phyloP scores from a whole-genome alignment of 2,888 invertebrate species.

The Eledona agricola region DNA sequence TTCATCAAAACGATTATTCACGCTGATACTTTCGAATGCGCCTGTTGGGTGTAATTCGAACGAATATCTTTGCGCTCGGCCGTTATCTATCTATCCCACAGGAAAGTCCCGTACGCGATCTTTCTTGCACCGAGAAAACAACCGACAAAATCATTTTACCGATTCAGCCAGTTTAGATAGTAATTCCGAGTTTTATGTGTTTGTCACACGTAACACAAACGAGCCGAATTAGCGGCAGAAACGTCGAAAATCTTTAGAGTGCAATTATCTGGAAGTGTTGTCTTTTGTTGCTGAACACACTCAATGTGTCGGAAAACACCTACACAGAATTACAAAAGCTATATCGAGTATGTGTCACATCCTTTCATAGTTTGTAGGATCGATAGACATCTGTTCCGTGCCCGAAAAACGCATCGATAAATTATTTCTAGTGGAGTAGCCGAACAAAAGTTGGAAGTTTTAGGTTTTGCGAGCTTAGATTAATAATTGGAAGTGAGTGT shows the following conservation, averaged over 20 bases:
- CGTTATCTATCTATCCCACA: conserved; percentile 49
- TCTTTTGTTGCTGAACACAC: conserved; percentile 25
- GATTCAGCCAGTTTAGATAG: conserved; percentile 35
- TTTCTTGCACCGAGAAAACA: conserved; percentile 43
- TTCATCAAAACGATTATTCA: conserved; percentile 48
- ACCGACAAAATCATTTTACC: conserved; percentile 42
- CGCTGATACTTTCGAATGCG: conserved; percentile 45
- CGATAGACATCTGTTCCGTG: conserved; percentile 9
- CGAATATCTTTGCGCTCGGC: conserved; percentile 46
- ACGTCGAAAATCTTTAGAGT: conserved; percentile 19
- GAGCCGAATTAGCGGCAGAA: conserved; percentile 6
- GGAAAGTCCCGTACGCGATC: conserved; percentile 39
- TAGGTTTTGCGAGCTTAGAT: conserved; percentile 1
- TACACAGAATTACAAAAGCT: conserved; percentile 29
- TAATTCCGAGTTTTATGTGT: conserved; percentile 25
- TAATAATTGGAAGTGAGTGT: no score
- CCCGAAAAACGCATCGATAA: background rate
- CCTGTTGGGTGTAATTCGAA: conserved; percentile 47
- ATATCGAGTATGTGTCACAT: conserved; percentile 23
- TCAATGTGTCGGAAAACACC: conserved; percentile 28
- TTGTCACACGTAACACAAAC: conserved; percentile 9
- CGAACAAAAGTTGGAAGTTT: no score
- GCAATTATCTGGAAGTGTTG: conserved; percentile 26
- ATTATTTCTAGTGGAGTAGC: no score
- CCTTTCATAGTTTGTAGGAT: conserved; percentile 22